phyloP scores from a whole-genome alignment of 2,888 invertebrate species.

The Oscheius sp. region DNA sequence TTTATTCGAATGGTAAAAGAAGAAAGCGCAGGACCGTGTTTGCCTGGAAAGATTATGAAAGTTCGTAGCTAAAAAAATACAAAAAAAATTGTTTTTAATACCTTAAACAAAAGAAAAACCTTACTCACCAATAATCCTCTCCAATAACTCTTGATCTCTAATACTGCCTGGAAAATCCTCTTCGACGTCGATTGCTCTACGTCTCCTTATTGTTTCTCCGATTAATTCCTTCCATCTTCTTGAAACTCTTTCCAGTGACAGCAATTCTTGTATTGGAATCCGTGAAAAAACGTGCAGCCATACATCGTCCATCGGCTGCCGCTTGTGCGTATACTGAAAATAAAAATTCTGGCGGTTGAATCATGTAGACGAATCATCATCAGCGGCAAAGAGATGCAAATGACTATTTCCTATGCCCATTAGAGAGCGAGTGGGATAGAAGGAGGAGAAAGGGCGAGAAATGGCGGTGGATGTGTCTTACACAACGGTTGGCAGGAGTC shows the following conservation, averaged over 20 bases:
- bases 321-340: neutral
- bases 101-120: neutral
- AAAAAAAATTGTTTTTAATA: neutral
- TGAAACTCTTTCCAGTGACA: neutral
- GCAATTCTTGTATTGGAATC: neutral
- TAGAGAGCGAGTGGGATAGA: neutral
- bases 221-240: neutral
- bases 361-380: neutral
- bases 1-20: neutral
- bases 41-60: neutral
- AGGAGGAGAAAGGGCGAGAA: neutral
- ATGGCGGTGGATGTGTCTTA: neutral
- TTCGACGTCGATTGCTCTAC: neutral
- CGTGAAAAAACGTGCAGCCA: slow-evolving; percentile 25
- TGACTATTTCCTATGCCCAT: neutral
- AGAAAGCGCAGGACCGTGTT: neutral
- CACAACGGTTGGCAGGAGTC: too few relatives aligned
- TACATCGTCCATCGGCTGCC: slow-evolving; percentile 27
- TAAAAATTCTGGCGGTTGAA: neutral
- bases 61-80: neutral
- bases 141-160: neutral
- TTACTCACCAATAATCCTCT: neutral
- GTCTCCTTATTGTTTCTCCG: neutral
- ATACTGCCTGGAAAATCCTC: slow-evolving; percentile 13
- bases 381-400: neutral